These are phyloP conservation scores for Alexandromys fortis DNA, from an alignment of 2,113 vertebrate species.

Conservation along the genomic window DNA sequence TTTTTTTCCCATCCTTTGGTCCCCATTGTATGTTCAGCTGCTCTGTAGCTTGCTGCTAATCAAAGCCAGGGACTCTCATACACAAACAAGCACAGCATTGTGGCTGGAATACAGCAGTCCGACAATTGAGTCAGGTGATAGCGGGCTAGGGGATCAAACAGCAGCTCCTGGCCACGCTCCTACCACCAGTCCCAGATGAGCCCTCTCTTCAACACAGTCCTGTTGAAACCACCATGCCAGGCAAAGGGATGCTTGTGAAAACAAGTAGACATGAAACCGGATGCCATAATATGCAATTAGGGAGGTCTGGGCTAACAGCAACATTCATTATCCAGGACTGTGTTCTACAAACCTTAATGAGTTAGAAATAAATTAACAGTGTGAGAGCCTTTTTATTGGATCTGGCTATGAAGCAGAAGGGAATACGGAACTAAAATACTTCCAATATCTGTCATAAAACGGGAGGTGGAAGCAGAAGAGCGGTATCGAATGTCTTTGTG, in stretches of 20 bases:
- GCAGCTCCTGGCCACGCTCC: conserved; percentile 10
- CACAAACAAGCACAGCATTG: conserved; percentile 82
- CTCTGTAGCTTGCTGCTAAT: conserved; percentile 83
- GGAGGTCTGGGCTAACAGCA: neutral
- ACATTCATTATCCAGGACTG: neutral
- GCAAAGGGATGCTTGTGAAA: conserved; percentile 21
- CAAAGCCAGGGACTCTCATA: conserved; percentile 83
- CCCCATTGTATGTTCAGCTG: conserved; percentile 82
- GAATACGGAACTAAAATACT: neutral
- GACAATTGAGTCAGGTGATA: conserved; percentile 82
- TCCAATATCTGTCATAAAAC: neutral
- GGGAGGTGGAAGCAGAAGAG: neutral
- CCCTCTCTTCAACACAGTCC: neutral
- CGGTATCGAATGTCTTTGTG: neutral
- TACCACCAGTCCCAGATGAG: neutral
- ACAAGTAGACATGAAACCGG: neutral
- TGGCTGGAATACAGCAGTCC: conserved; percentile 80
- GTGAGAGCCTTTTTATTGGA: neutral
- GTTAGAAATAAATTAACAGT: neutral
- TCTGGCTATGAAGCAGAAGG: neutral
- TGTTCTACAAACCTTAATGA: neutral
- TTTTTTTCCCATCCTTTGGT: conserved; percentile 62
- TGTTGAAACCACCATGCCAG: neutral
- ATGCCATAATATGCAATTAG: neutral
- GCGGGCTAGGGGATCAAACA: conserved; percentile 29